Conservation (phyloP, 92 coral and sea anemone genomes). For the Heteractis magnifica region DNA sequence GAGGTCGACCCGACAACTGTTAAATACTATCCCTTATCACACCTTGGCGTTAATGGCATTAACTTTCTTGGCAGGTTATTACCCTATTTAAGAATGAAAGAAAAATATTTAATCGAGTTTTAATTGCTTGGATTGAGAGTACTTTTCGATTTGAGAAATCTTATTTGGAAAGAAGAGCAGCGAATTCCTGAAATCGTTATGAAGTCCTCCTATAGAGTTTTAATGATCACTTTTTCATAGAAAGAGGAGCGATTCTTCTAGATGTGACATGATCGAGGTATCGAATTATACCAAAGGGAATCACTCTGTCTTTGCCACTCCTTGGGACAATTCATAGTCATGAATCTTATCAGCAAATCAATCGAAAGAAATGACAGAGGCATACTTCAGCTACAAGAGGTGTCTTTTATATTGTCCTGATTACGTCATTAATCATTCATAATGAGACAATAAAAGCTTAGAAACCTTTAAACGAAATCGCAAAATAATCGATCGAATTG, state of each 20-base stretch:
- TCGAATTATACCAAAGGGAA: neutral
- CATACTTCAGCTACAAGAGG: conserved; percentile 9
- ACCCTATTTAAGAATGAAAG: neutral
- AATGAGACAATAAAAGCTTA: neutral
- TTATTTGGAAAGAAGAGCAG: neutral
- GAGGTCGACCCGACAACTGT: neutral
- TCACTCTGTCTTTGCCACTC: neutral
- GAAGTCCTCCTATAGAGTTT: too few relatives aligned
- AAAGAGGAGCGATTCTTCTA: neutral
- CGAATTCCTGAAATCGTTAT: too few relatives aligned
- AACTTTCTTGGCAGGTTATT: neutral
- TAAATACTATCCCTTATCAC: conserved; percentile 3
- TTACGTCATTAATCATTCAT: conserved; percentile 11
- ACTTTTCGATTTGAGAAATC: neutral
- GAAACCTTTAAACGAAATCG: neutral
- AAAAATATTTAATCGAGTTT: neutral
- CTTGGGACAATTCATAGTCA: neutral
- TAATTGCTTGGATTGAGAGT: neutral
- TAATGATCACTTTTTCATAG: too few relatives aligned
- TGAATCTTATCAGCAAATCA: neutral
- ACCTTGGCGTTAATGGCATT: conserved; percentile 4
- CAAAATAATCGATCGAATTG: neutral
- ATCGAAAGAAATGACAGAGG: neutral
- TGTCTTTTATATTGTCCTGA: neutral
- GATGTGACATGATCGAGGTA: neutral